Evolutionary conservation across 2,113 vertebrate species (phyloP), one percentile per base, ranked within the genome.

Genomic region (Dascyllus trimaculatus): DNA sequence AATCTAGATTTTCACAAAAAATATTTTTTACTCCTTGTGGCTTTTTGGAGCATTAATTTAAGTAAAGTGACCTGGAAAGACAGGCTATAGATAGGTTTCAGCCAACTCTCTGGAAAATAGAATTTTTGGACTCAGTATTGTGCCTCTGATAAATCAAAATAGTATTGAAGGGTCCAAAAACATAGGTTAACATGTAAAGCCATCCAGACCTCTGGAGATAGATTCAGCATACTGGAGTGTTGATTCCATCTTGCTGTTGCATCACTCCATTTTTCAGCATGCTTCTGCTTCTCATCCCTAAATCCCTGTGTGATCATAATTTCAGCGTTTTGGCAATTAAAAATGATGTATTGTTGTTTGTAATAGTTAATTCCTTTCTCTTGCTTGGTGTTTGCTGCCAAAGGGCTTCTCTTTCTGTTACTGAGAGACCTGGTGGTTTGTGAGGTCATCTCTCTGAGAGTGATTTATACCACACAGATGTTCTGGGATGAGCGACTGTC

Each of bases 401-500:
- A 35, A 59, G 51, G 77, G 71, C 43, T 81, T 88, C 59, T 79
- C 69, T 83, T 72, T 63, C 75, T 81, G 69, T 89, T 70, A 67
- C 52, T 78, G n/a, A 40, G 63, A 71, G 77, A 74, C 57, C 80
- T 62, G 70, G 71, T 78, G 87, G 60, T 82, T 84, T 77, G 75
- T 83, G 88, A 90, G 64, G 76, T 80, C 85, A 87, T 71, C 75
- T 78, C 71, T 75, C 56, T 8, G 17, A 18, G 58, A 19, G 58
- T 90, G 89, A 92, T 92, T 91, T 93, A 92, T 85, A 63, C 52
- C 26, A 32, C 80, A 60, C 92, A 93, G 88, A 89, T 93, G 91
- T 89, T 88, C 73, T 52, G 53, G 68, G 79, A 84, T 79, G 77
- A 86, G 71, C 72, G 65, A 21, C 68, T 51, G 49, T 71, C 71